phyloP scores from a whole-genome alignment of 2,113 vertebrate species.

The Galeopterus variegatus region DNA sequence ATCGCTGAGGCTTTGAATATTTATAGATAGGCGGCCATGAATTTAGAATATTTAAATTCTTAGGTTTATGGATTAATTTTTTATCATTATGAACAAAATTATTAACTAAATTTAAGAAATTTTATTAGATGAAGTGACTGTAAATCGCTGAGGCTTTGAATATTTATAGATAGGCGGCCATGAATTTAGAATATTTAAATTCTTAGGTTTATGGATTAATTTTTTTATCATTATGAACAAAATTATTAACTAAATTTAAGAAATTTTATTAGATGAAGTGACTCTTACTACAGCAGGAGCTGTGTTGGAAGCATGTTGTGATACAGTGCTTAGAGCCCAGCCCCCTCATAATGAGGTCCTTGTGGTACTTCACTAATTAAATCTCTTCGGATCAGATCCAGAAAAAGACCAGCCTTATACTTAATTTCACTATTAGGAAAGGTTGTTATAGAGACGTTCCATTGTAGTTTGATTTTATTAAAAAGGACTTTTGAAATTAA shows the following conservation, averaged over 20 bases:
- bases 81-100: neutral
- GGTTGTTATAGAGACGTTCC: conserved; percentile 2
- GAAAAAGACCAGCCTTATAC: neutral
- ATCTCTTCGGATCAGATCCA: neutral
- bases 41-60: neutral
- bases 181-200: neutral
- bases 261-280: neutral
- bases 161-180: neutral
- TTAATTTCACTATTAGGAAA: neutral
- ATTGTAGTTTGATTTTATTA: neutral
- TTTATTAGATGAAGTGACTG: neutral
- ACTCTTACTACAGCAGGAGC: neutral
- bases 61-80: neutral
- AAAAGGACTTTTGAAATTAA: neutral
- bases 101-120: neutral
- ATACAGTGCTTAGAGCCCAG: neutral
- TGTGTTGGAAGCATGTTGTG: neutral
- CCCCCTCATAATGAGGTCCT: neutral
- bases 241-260: neutral
- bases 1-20: neutral
- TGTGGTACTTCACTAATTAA: neutral
- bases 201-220: neutral
- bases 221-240: neutral
- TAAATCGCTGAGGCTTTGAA: neutral
- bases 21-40: neutral